Evolutionary conservation across 1,140 invertebrate species (phyloP).

Genomic region (Teleopsis dalmanni): DNA sequence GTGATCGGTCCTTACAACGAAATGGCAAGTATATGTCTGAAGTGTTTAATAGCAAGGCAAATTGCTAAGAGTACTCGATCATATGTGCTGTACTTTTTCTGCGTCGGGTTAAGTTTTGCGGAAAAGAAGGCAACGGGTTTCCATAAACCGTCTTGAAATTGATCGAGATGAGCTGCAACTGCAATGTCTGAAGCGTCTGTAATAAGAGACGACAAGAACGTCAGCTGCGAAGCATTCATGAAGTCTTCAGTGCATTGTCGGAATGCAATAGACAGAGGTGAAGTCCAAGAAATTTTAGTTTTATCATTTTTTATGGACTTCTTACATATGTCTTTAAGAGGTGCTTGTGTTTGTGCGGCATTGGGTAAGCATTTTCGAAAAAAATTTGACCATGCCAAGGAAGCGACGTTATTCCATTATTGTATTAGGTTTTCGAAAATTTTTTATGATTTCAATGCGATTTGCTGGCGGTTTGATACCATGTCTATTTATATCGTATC

Average conservation of each 20-base stretch:
- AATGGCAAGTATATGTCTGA: constrained; percentile 6
- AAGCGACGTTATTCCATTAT: neutral
- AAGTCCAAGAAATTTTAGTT: neutral
- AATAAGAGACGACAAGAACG: neutral
- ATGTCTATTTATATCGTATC: constrained; percentile 18
- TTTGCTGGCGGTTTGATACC: constrained; percentile 14
- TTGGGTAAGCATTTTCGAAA: neutral
- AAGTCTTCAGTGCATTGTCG: neutral
- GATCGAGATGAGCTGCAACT: constrained; percentile 40
- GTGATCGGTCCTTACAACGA: constrained; percentile 42
- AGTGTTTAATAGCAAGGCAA: neutral
- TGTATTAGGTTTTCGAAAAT: neutral
- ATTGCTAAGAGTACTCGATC: neutral
- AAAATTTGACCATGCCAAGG: neutral
- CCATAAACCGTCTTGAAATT: constrained; percentile 19
- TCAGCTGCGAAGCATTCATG: neutral
- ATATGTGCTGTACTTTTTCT: neutral
- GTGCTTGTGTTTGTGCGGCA: neutral
- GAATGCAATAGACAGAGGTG: neutral
- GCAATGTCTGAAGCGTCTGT: constrained; percentile 20
- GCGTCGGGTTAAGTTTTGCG: neutral
- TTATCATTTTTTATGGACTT: neutral
- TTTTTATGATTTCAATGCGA: neutral
- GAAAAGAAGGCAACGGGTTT: constrained; percentile 43
- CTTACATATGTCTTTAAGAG: neutral